phyloP scores from a whole-genome alignment of 2,888 invertebrate genomes.

The Baccha elongata region DNA sequence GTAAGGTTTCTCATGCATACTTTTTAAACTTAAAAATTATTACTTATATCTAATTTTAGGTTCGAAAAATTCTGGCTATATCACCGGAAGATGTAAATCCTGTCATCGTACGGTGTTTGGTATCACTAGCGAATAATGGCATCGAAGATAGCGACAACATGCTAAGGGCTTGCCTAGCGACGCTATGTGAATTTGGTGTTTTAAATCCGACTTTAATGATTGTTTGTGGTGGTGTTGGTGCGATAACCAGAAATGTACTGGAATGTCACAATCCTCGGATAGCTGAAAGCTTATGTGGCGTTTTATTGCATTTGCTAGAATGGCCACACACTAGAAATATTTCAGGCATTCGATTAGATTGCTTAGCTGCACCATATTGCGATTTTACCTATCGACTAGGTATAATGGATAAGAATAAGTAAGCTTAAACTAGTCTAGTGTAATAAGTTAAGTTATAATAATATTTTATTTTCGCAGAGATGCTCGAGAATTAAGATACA shows the following conservation, averaged over 20 bases:
- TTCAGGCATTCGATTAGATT: constrained; percentile 91
- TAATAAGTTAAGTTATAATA: background rate
- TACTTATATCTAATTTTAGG: constrained; percentile 69
- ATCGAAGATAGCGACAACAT: constrained; percentile 90
- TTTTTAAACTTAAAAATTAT: background rate
- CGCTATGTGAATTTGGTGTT: constrained; percentile 94
- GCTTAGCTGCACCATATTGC: constrained; percentile 96
- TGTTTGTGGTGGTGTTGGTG: constrained; percentile 91
- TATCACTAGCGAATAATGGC: constrained; percentile 91
- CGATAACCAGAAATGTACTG: constrained; percentile 91
- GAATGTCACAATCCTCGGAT: constrained; percentile 94
- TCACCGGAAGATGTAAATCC: constrained; percentile 88
- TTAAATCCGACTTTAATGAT: constrained; percentile 92
- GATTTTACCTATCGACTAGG: constrained; percentile 92
- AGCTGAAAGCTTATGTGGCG: constrained; percentile 94
- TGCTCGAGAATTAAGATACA: constrained; percentile 91
- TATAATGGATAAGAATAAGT: constrained; percentile 89
- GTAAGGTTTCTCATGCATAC: no score
- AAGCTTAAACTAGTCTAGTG: constrained; percentile 62
- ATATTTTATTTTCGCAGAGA: constrained; percentile 83
- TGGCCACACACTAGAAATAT: constrained; percentile 90
- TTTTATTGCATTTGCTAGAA: constrained; percentile 92
- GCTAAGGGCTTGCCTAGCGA: constrained; percentile 92
- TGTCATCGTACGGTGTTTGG: constrained; percentile 90
- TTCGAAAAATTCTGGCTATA: constrained; percentile 85